A percentile compares a stretch with the other conserved stretches of the same genome.
Conservation (phyloP, 2,888 invertebrate species). For the Tortrix viridana region DNA sequence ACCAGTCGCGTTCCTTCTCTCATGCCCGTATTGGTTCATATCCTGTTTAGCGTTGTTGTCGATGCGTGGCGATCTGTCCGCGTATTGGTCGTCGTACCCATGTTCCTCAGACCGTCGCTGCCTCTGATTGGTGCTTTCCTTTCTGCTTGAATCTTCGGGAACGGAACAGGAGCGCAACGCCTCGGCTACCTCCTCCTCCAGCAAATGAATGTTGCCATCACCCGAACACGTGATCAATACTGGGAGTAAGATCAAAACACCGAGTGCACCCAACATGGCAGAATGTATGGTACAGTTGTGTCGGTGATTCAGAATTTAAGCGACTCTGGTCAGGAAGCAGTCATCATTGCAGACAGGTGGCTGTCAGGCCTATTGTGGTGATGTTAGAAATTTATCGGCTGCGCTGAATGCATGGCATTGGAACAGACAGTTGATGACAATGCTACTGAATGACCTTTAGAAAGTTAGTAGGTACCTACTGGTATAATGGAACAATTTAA, state of each 20-base stretch:
- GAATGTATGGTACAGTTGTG: constrained; percentile 38
- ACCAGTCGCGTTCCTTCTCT: constrained; percentile 57
- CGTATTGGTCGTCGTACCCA: constrained; percentile 41
- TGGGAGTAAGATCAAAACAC: constrained; percentile 56
- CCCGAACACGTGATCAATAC: constrained; percentile 56
- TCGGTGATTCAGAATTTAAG: constrained; percentile 26
- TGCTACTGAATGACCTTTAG: constrained; percentile 22
- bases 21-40: constrained; percentile 60
- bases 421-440: constrained; percentile 16
- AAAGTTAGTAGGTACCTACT: no score
- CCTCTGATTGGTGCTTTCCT: constrained; percentile 45
- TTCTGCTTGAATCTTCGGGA: constrained; percentile 40
- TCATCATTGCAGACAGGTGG: constrained; percentile 60
- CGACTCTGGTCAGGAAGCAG: constrained; percentile 36
- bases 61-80: constrained; percentile 50
- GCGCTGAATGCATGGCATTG: constrained; percentile 9
- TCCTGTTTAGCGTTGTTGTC: constrained; percentile 56
- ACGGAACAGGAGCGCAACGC: constrained; percentile 64
- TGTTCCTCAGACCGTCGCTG: constrained; percentile 50
- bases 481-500: not conserved
- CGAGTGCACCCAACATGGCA: constrained; percentile 54
- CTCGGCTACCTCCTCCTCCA: constrained; percentile 68
- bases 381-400: constrained; percentile 19
- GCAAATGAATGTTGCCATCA: constrained; percentile 72
- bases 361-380: constrained; percentile 50